phyloP scores from a whole-genome alignment of 2,113 vertebrate species.

The Nibea coibor region DNA sequence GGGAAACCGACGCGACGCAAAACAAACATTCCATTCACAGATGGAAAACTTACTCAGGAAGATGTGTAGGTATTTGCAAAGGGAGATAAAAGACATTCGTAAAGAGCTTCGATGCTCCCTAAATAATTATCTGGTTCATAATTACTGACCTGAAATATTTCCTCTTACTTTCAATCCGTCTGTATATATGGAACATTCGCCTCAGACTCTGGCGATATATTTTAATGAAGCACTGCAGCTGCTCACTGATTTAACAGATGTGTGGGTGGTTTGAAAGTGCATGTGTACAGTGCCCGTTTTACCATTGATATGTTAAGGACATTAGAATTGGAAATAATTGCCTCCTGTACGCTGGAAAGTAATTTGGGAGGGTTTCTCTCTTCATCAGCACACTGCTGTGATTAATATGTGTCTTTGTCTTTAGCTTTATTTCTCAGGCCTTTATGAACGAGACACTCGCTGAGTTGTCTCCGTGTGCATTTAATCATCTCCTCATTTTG shows the following conservation, averaged over 20 bases:
- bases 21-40: not conserved
- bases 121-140: slow-evolving; percentile 15
- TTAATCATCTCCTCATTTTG: slow-evolving; percentile 42
- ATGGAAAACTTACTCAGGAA: not conserved
- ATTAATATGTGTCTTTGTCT: slow-evolving; percentile 52
- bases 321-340: slow-evolving; percentile 61
- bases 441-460: slow-evolving; percentile 43
- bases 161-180: slow-evolving; percentile 25
- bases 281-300: not conserved
- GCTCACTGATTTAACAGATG: slow-evolving; percentile 52
- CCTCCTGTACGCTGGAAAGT: slow-evolving; percentile 58
- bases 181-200: slow-evolving; percentile 50
- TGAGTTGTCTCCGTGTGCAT: slow-evolving; percentile 41
- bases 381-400: slow-evolving; percentile 51
- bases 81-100: not conserved
- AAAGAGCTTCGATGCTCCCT: not conserved
- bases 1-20: not conserved
- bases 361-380: slow-evolving; percentile 64
- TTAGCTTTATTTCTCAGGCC: slow-evolving; percentile 52
- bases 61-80: not conserved
- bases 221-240: slow-evolving; percentile 61
- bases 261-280: slow-evolving; percentile 39
- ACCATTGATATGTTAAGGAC: slow-evolving; percentile 50
- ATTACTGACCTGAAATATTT: slow-evolving; percentile 39
- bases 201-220: slow-evolving; percentile 43